These are phyloP conservation scores for Monomorium pharaonis DNA, from an alignment of 1,140 invertebrate genomes.

Conservation along the genomic window DNA sequence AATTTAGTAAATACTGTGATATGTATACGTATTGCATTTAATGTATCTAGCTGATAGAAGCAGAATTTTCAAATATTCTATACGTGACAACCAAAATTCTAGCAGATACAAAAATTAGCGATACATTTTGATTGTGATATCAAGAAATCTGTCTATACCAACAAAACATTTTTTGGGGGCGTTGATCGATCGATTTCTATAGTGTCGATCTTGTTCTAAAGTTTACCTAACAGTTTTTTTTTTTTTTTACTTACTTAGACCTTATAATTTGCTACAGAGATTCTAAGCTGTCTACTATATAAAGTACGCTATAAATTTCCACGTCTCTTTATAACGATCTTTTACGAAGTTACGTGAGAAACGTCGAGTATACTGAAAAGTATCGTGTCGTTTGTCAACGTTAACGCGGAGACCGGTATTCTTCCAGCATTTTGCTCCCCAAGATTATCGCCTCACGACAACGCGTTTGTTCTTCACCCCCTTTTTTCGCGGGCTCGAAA, in stretches of 20 bases:
- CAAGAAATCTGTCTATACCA: no score
- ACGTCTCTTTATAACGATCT: not conserved
- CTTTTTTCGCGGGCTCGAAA: not conserved
- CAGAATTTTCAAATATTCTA: no score
- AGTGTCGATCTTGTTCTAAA: not conserved
- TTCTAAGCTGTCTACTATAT: not conserved
- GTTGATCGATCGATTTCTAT: not conserved
- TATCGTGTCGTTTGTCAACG: constrained; percentile 40
- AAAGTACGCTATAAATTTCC: not conserved
- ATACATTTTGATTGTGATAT: no score
- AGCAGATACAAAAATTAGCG: no score
- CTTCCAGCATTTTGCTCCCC: not conserved
- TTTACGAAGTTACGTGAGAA: constrained; percentile 26
- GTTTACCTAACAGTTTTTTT: not conserved
- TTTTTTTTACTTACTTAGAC: not conserved
- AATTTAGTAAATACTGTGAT: no score
- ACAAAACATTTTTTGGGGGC: no score
- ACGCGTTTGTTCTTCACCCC: not conserved
- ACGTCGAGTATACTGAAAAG: constrained; percentile 7
- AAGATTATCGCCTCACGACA: constrained; percentile 20
- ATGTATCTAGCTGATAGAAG: no score
- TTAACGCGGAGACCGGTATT: constrained; percentile 13
- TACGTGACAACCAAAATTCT: no score
- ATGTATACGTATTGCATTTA: no score
- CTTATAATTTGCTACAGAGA: not conserved